A percentile compares a stretch with the other conserved stretches of the same genome.
These are phyloP conservation scores for Cyphomyrmex costatus DNA, from an alignment of 1,140 invertebrate species.

Conservation along the genomic window DNA sequence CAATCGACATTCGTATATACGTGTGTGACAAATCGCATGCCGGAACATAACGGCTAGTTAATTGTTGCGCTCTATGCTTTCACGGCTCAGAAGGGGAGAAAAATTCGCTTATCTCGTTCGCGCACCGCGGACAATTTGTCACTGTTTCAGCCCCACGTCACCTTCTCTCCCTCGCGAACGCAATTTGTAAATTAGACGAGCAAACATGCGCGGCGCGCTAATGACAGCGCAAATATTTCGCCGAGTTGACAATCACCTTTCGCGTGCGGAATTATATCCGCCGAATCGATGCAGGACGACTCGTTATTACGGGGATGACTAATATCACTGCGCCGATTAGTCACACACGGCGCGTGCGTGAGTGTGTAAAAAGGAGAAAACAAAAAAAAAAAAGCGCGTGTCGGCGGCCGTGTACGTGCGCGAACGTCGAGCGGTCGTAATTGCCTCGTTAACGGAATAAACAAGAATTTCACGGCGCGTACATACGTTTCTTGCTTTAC, in stretches of 20 bases:
- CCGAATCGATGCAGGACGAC: slow-evolving; percentile 52
- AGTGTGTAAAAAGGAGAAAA: not conserved
- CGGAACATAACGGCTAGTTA: slow-evolving; percentile 36
- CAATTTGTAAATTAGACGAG: slow-evolving; percentile 49
- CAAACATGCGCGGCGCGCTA: slow-evolving; percentile 31
- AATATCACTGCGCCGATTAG: slow-evolving; percentile 68
- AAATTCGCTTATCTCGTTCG: slow-evolving; percentile 43
- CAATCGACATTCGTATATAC: not conserved
- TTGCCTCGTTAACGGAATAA: slow-evolving; percentile 62
- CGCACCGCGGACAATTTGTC: slow-evolving; percentile 46
- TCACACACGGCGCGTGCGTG: slow-evolving; percentile 20
- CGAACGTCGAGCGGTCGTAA: slow-evolving; percentile 37
- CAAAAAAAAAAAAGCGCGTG: not conserved
- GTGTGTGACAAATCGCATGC: slow-evolving; percentile 44
- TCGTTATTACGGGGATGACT: slow-evolving; percentile 70
- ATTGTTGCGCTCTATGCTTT: slow-evolving; percentile 4
- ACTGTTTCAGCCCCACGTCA: slow-evolving; percentile 35
- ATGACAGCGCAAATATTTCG: slow-evolving; percentile 44
- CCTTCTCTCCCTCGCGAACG: not conserved
- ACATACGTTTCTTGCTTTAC: slow-evolving; percentile 53
- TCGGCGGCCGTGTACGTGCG: not conserved
- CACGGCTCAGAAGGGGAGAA: not conserved
- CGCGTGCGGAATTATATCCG: not conserved
- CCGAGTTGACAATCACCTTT: slow-evolving; percentile 41
- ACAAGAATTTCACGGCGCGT: slow-evolving; percentile 62